A percentile compares a stretch with the other conserved stretches of the same genome.
These are phyloP conservation scores for Parus major DNA, from an alignment of 2,113 vertebrate genomes.

Conservation along the genomic window DNA sequence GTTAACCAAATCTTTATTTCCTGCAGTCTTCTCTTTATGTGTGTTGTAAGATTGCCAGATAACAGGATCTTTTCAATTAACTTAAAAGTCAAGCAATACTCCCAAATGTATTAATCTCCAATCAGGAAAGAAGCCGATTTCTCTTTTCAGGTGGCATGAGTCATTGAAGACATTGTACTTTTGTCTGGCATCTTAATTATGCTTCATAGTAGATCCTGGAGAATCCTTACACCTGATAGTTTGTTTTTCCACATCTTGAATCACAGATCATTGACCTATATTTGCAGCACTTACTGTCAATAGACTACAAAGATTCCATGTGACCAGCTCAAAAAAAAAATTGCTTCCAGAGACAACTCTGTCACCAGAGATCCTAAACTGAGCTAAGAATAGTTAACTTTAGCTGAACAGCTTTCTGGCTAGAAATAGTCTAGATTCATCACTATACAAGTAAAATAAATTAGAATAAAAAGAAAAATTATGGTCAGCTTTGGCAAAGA, in stretches of 20 bases:
- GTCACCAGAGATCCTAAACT: background rate
- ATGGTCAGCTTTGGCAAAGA: background rate
- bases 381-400: background rate
- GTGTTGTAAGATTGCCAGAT: accelerated
- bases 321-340: background rate
- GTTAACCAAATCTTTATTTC: background rate
- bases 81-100: background rate
- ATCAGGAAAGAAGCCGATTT: background rate
- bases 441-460: background rate
- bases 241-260: background rate
- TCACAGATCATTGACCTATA: background rate
- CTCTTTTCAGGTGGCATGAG: background rate
- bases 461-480: background rate
- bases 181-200: background rate
- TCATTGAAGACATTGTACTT: background rate
- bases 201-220: background rate
- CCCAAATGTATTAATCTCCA: background rate
- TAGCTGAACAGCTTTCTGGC: background rate
- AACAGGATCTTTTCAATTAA: background rate
- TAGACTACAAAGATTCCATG: background rate
- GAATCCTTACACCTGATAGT: background rate
- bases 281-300: background rate
- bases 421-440: background rate
- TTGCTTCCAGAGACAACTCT: background rate
- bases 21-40: background rate